Evolutionary conservation across 1,140 invertebrate species (phyloP).

Genomic region (Dendroctonus ponderosae): DNA sequence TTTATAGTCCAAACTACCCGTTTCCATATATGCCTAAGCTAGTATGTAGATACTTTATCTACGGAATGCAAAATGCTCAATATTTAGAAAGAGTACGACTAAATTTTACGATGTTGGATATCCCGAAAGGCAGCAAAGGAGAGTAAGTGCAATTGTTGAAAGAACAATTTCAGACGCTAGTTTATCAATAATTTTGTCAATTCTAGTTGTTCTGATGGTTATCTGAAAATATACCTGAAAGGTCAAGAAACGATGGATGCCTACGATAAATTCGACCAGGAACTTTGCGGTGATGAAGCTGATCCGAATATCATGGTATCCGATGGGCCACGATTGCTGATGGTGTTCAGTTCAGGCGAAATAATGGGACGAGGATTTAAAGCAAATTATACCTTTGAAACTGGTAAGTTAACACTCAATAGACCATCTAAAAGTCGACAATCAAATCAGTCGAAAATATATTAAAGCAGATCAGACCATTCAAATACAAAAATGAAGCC

Average conservation of each 20-base stretch:
- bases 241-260: conserved; percentile 90
- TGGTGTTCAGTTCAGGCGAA: conserved; percentile 90
- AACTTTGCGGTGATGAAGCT: conserved; percentile 79
- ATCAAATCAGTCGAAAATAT: too few relatives aligned
- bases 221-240: conserved; percentile 87
- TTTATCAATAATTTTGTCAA: conserved; percentile 8
- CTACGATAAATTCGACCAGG: conserved; percentile 89
- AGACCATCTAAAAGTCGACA: too few relatives aligned
- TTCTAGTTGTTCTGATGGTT: conserved; percentile 79
- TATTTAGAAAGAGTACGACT: conserved; percentile 90
- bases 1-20: conserved; percentile 95
- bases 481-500: too few relatives aligned
- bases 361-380: conserved; percentile 88
- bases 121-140: conserved; percentile 75
- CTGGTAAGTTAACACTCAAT: conserved; percentile 56
- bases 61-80: conserved; percentile 93
- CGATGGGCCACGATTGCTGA: conserved; percentile 87
- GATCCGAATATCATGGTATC: conserved; percentile 74
- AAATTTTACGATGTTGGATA: conserved; percentile 85
- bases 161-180: not conserved
- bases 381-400: conserved; percentile 86
- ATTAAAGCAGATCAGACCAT: too few relatives aligned
- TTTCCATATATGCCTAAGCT: conserved; percentile 91
- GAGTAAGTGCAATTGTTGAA: conserved; percentile 57
- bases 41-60: conserved; percentile 96